Evolutionary conservation across 1,140 invertebrate species (phyloP).

Genomic region (Microplitis mediator): DNA sequence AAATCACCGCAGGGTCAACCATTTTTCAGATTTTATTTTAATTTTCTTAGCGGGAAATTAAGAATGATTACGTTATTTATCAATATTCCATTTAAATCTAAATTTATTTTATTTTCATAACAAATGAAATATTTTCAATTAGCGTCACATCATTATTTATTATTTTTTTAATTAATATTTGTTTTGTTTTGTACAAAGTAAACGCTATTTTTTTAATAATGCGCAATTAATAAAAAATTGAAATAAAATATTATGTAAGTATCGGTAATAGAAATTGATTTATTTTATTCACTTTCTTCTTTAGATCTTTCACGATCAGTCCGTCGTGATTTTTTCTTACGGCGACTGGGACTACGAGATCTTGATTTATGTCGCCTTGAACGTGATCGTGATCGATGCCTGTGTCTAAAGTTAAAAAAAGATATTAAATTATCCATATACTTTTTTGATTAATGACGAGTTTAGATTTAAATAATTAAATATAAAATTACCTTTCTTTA

Average conservation of each 20-base stretch:
- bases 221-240: neutral
- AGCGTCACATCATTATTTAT: neutral
- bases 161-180: neutral
- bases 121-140: too few species aligned
- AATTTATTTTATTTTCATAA: too few species aligned
- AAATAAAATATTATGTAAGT: slow-evolving; percentile 5
- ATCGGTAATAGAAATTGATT: slow-evolving; percentile 1
- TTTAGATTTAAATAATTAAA: slow-evolving; percentile 3
- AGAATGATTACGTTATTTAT: too few species aligned
- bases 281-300: slow-evolving; percentile 65
- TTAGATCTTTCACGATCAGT: slow-evolving; percentile 65
- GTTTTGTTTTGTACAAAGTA: neutral
- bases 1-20: too few species aligned
- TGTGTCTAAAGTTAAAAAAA: slow-evolving; percentile 52
- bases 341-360: slow-evolving; percentile 67
- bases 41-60: too few species aligned
- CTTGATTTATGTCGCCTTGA: slow-evolving; percentile 66
- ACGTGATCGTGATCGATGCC: slow-evolving; percentile 65
- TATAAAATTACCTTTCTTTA: slow-evolving; percentile 53
- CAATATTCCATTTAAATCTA: too few species aligned
- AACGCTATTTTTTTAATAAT: neutral
- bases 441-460: neutral
- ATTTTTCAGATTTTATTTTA: too few species aligned
- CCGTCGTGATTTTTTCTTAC: slow-evolving; percentile 71
- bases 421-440: neutral